Evolutionary conservation across 2,113 vertebrate genomes (phyloP).

Genomic region (Tor tambroides): DNA sequence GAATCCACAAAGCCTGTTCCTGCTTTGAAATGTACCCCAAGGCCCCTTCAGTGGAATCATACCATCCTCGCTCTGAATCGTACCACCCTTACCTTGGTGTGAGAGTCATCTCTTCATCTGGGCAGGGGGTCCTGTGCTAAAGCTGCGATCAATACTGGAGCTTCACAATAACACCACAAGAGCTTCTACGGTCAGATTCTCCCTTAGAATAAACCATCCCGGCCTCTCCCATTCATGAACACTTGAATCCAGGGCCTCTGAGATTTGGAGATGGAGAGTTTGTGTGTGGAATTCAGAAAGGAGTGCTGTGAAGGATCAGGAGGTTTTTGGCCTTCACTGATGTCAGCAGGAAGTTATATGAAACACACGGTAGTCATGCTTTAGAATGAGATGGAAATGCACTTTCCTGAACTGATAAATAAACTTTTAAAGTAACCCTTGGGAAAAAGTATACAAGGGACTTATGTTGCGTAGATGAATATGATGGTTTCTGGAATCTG

Average conservation of each 20-base stretch:
- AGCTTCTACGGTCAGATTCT: constrained; percentile 27
- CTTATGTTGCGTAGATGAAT: background rate
- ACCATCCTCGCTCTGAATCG: constrained; percentile 17
- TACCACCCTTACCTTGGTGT: constrained; percentile 16
- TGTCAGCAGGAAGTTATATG: background rate
- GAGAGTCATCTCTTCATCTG: constrained; percentile 27
- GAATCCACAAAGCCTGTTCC: constrained; percentile 29
- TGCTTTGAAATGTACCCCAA: constrained; percentile 24
- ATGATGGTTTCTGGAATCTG: background rate
- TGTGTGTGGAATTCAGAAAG: background rate
- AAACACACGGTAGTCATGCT: background rate
- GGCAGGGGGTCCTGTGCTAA: constrained; percentile 37
- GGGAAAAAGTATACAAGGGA: background rate
- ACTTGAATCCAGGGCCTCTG: background rate
- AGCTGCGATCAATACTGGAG: constrained; percentile 38
- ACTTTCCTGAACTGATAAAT: background rate
- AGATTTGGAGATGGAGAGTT: background rate
- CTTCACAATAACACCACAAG: constrained; percentile 32
- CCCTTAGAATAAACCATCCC: constrained; percentile 23
- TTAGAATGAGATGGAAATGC: background rate
- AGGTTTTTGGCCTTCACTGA: constrained; percentile 14
- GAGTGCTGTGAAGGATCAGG: background rate
- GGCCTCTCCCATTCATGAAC: background rate
- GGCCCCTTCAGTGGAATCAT: constrained; percentile 5
- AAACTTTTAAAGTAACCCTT: background rate